These are phyloP conservation scores for Thaumetopoea pityocampa DNA, from an alignment of 1,140 invertebrate genomes.

Conservation along the genomic window DNA sequence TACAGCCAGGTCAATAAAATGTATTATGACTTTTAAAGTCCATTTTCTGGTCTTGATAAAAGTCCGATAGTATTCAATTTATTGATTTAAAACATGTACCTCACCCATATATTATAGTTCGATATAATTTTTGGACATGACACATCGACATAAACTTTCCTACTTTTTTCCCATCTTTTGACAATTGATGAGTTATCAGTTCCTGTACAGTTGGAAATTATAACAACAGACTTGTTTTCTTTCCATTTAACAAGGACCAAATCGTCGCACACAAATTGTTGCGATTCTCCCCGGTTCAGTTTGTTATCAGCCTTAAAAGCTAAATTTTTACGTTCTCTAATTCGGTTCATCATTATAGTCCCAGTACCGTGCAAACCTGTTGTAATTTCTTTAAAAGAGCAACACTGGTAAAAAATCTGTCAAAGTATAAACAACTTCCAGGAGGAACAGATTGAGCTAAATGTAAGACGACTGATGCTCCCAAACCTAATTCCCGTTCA, in stretches of 20 bases:
- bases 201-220: constrained; percentile 28
- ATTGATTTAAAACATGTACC: constrained; percentile 23
- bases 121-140: constrained; percentile 17
- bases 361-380: constrained; percentile 17
- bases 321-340: constrained; percentile 17
- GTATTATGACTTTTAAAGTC: constrained; percentile 26
- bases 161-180: constrained; percentile 19
- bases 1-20: constrained; percentile 24
- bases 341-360: constrained; percentile 21
- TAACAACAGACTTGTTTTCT: constrained; percentile 27
- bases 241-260: constrained; percentile 25
- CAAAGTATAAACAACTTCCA: constrained; percentile 26
- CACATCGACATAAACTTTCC: constrained; percentile 14
- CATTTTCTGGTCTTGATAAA: constrained; percentile 28
- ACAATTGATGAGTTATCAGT: constrained; percentile 11
- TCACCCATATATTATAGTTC: constrained; percentile 26
- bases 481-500: constrained; percentile 19
- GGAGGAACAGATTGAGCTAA: constrained; percentile 22
- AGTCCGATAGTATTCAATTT: constrained; percentile 23
- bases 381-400: constrained; percentile 22
- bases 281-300: constrained; percentile 19
- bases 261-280: constrained; percentile 22
- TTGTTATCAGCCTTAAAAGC: constrained; percentile 20
- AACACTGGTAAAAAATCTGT: constrained; percentile 28
- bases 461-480: constrained; percentile 26